Evolutionary conservation across 2,888 invertebrate species (phyloP), one percentile per base, ranked within the genome.

Genomic region (Metacarcinus magister): DNA sequence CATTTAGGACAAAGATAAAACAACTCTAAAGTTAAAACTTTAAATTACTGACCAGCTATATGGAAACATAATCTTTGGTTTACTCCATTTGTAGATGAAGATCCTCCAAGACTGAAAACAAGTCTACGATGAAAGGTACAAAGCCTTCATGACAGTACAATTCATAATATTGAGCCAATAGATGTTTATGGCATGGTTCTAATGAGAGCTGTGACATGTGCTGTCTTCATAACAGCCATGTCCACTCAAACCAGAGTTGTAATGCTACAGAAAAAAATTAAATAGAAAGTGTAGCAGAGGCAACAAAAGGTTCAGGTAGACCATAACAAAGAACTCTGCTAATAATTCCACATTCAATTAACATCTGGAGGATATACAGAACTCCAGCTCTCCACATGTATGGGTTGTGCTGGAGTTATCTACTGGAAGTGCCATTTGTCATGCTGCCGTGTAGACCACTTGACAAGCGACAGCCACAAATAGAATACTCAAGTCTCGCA

Each of bases 151-250:
- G 10, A 7, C 32, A 82, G 32, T 82, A 32, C 8, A 32, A 10
- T 23, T 87, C 32, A 87, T 32, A 39, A 39, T 2, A 87, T 8
- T 32, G 82, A 39, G 87, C 39, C 87, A 87, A 3, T n/a, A 39
- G 39, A 39, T 87, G 87, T 39, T 92, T 13, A 75, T 32, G 67
- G 23, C 44, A 13, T 44, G 19, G 75, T 28, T n/a, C 43, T 67
- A 13, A 93, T 43, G 89, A 60, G 90, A 39, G 46, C 44, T 39
- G 28, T n/a, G 48, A 67, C 95, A 75, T 82, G 92, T 54, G 92
- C 94, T 96, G 96, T 94, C 94, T 96, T 96, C 96, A 96, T 96
- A 96, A 96, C 96, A 96, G 94, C 87, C 94, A 92, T 96, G 87
- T 82, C 94, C 87, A 92, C 94, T 44, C 48, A 60, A 89, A 54